phyloP scores from a whole-genome alignment of 2,113 vertebrate genomes.

The Cololabis saira region DNA sequence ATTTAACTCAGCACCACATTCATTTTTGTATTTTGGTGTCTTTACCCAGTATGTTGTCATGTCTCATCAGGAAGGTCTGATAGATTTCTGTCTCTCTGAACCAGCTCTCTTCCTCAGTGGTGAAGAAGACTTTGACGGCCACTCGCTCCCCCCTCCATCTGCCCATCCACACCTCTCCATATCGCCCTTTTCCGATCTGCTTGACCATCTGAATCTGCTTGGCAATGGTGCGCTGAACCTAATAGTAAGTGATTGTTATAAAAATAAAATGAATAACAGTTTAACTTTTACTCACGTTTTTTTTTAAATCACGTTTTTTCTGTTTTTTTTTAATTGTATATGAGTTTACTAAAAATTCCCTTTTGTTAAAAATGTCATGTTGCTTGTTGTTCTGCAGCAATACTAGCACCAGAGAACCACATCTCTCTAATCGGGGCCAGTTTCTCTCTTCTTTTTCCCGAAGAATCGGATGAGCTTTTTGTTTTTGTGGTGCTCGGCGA shows the following conservation, averaged over 20 bases:
- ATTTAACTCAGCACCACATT: not conserved
- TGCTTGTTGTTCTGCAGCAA: no score
- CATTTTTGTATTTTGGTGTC: slow-evolving; percentile 20
- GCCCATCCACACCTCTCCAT: slow-evolving; percentile 99
- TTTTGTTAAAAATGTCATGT: no score
- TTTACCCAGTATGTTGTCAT: slow-evolving; percentile 97
- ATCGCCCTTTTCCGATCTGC: slow-evolving; percentile 98
- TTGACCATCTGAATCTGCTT: slow-evolving; percentile 99
- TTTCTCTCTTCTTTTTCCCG: no score
- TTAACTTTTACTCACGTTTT: no score
- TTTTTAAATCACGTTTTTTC: no score
- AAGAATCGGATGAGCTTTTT: no score
- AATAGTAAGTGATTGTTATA: slow-evolving; percentile 5
- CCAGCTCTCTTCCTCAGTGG: slow-evolving; percentile 98
- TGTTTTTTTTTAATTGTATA: no score
- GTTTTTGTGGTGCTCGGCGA: no score
- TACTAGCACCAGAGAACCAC: no score
- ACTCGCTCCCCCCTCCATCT: slow-evolving; percentile 96
- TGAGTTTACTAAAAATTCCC: no score
- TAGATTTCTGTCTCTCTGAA: slow-evolving; percentile 99
- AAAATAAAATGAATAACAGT: no score
- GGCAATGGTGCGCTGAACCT: slow-evolving; percentile 98
- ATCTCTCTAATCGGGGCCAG: no score
- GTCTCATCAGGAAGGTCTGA: slow-evolving; percentile 98
- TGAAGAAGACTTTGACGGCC: slow-evolving; percentile 98